Conservation (phyloP, 2,888 invertebrate genomes). For the Apotomis betuletana region DNA sequence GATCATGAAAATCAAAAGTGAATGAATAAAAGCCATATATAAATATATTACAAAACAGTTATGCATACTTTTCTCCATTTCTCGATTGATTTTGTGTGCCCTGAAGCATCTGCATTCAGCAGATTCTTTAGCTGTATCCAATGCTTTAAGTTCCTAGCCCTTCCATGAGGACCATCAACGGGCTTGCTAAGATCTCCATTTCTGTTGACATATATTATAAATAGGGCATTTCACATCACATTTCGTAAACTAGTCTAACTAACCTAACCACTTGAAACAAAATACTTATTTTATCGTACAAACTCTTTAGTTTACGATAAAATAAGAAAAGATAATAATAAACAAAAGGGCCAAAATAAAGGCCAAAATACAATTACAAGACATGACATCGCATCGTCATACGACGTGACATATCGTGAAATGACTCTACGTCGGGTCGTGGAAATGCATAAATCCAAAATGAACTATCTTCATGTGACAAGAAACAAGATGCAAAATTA, state of each 20-base stretch:
- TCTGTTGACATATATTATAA: not conserved
- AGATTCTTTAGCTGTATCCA: not conserved
- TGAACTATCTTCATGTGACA: too few species aligned
- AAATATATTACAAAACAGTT: not conserved
- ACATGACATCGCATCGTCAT: too few species aligned
- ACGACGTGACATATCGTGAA: too few species aligned
- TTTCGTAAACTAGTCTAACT: not conserved
- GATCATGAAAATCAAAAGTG: not conserved
- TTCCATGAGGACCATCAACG: conserved; percentile 4
- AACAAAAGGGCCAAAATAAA: too few species aligned
- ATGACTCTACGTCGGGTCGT: too few species aligned
- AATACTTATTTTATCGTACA: not conserved
- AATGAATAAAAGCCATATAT: not conserved
- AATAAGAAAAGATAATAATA: too few species aligned
- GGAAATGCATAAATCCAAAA: too few species aligned
- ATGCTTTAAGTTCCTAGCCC: not conserved
- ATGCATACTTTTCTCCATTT: conserved; percentile 16
- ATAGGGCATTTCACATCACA: not conserved
- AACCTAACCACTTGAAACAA: not conserved
- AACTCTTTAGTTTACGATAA: too few species aligned
- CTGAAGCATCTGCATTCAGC: conserved; percentile 13
- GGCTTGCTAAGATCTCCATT: conserved; percentile 21
- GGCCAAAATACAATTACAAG: too few species aligned
- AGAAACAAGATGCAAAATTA: too few species aligned
- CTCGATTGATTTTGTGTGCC: not conserved